Percentiles rank a stretch among this genome's conserved stretches.
Evolutionary conservation across 2,888 invertebrate species (phyloP).

Genomic region (Calephelis perditalis): DNA sequence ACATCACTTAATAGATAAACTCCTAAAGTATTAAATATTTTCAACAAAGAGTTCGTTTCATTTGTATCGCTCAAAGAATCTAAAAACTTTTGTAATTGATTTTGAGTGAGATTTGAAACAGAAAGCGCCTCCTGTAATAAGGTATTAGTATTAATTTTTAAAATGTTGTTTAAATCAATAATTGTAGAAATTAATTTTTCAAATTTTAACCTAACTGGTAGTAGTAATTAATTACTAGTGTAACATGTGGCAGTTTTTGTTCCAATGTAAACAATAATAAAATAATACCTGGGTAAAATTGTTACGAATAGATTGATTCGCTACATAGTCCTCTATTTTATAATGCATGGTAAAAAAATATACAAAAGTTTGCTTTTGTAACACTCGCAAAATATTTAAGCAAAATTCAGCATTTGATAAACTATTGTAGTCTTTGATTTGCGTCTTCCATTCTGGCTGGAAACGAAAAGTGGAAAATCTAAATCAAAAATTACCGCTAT

Average conservation of each 20-base stretch:
- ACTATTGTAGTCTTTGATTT: no score
- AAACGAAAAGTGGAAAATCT: no score
- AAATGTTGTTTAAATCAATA: neutral
- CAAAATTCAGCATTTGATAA: no score
- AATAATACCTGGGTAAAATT: neutral
- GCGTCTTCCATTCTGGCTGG: no score
- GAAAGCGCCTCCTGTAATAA: conserved; percentile 19
- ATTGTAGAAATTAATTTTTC: no score
- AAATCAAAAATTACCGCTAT: no score
- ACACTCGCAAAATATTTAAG: no score
- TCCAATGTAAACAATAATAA: no score
- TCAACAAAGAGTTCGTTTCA: conserved; percentile 41
- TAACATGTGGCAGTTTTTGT: no score
- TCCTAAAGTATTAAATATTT: conserved; percentile 43
- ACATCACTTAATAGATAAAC: conserved; percentile 47
- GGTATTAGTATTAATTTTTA: neutral
- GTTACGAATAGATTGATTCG: neutral
- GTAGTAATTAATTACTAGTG: no score
- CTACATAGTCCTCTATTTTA: neutral
- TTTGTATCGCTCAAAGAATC: conserved; percentile 41
- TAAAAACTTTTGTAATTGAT: conserved; percentile 40
- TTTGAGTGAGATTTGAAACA: conserved; percentile 31
- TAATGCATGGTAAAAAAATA: neutral
- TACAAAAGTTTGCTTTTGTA: no score
- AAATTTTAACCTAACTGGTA: no score